Conservation (phyloP, 1,140 invertebrate species). For the Drosophila nebulosa region DNA sequence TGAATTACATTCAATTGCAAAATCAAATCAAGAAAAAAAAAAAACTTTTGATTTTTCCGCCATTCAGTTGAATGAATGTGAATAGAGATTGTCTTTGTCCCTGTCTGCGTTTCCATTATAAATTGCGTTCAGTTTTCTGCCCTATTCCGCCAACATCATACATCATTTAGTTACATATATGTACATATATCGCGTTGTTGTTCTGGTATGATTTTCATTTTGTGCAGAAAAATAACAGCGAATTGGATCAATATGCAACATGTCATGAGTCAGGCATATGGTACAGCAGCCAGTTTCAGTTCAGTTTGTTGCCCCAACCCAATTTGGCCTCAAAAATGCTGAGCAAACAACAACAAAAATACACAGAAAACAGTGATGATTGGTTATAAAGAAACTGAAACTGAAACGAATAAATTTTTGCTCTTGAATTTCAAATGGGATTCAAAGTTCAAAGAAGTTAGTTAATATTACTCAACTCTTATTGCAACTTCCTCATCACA, state of each 20-base stretch:
- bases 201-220: constrained; percentile 29
- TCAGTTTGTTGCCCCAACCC: constrained; percentile 39
- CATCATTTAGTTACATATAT: constrained; percentile 41
- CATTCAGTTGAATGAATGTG: constrained; percentile 26
- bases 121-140: constrained; percentile 27
- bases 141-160: constrained; percentile 36
- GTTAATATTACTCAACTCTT: too few relatives aligned
- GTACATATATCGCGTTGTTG: constrained; percentile 1
- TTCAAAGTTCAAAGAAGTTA: too few relatives aligned
- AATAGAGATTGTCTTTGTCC: constrained; percentile 37
- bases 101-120: constrained; percentile 1
- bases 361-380: constrained; percentile 35
- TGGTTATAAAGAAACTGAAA: neutral
- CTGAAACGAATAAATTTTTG: too few relatives aligned
- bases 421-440: too few relatives aligned
- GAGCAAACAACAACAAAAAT: constrained; percentile 23
- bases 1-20: constrained; percentile 36
- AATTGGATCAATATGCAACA: constrained; percentile 57
- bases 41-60: neutral
- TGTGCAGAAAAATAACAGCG: constrained; percentile 34
- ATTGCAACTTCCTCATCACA: too few relatives aligned
- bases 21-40: constrained; percentile 17
- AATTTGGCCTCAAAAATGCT: constrained; percentile 52
- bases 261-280: constrained; percentile 52
- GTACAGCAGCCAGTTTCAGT: constrained; percentile 31